Percentiles rank a stretch among this genome's conserved stretches.
Conservation (phyloP, 2,888 invertebrate genomes). For the Folsomia manolachei region DNA sequence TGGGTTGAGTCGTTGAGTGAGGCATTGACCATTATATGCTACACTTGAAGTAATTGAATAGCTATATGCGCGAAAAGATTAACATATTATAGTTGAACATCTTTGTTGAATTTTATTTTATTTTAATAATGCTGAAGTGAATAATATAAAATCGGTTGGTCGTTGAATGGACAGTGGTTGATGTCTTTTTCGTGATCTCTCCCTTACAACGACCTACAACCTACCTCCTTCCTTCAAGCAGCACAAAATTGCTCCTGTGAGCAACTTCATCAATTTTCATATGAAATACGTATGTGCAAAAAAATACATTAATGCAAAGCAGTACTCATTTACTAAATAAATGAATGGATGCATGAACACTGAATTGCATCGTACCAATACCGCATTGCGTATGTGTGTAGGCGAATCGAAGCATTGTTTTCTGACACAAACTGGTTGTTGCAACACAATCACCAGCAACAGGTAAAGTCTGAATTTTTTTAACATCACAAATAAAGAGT, state of each 20-base stretch:
- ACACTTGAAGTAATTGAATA: background rate
- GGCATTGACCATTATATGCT: background rate
- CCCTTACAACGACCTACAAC: background rate
- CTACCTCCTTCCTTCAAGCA: background rate
- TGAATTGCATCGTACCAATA: background rate
- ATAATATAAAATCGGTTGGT: background rate
- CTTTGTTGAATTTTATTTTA: background rate
- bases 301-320: background rate
- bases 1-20: background rate
- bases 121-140: slow-evolving; percentile 3
- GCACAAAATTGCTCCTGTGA: background rate
- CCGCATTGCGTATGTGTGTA: background rate
- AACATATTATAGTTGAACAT: background rate
- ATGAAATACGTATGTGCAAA: background rate
- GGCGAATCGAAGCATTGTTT: background rate
- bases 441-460: background rate
- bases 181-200: background rate
- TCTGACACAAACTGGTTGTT: slow-evolving; percentile 1
- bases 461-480: too few relatives aligned
- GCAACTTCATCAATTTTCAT: too few relatives aligned
- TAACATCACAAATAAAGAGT: too few relatives aligned
- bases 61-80: background rate
- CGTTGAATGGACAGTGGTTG: background rate
- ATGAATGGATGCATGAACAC: too few relatives aligned
- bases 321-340: background rate